Evolutionary conservation across 2,888 invertebrate genomes (phyloP).

Genomic region (Ophioninae sp.): DNA sequence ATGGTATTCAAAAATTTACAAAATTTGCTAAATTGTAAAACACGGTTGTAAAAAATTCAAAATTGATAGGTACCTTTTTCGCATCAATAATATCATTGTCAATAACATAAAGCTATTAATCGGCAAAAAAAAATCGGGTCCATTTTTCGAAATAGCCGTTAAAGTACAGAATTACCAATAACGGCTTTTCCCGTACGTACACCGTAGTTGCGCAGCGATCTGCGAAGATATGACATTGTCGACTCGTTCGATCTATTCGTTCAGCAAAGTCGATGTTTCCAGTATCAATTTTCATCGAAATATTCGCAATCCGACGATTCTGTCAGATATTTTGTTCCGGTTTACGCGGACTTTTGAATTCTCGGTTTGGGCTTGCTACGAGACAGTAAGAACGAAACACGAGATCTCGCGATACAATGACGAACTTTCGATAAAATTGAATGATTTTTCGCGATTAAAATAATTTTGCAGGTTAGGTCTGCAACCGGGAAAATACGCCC

Average conservation of each 20-base stretch:
- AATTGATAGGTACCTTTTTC: too few relatives aligned
- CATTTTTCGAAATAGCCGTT: too few relatives aligned
- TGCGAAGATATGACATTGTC: not conserved
- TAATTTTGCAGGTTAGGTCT: constrained; percentile 10
- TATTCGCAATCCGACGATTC: not conserved
- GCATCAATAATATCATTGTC: too few relatives aligned
- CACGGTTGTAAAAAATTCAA: too few relatives aligned
- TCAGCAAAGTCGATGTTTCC: not conserved
- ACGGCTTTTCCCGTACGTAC: not conserved
- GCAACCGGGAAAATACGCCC: not conserved
- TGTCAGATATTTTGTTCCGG: not conserved
- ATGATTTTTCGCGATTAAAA: not conserved
- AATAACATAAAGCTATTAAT: too few relatives aligned
- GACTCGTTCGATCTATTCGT: not conserved
- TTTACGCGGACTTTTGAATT: not conserved
- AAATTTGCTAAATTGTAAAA: not conserved
- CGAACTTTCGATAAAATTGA: not conserved
- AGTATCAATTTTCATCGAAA: not conserved
- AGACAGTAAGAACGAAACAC: not conserved
- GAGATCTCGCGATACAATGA: not conserved
- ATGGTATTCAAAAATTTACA: too few relatives aligned
- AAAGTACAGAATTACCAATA: not conserved
- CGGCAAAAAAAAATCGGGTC: too few relatives aligned
- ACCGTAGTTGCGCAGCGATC: not conserved
- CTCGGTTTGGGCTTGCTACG: not conserved